phyloP scores from a whole-genome alignment of 2,797 vertebrate genomes.

The Phataginus tricuspis region DNA sequence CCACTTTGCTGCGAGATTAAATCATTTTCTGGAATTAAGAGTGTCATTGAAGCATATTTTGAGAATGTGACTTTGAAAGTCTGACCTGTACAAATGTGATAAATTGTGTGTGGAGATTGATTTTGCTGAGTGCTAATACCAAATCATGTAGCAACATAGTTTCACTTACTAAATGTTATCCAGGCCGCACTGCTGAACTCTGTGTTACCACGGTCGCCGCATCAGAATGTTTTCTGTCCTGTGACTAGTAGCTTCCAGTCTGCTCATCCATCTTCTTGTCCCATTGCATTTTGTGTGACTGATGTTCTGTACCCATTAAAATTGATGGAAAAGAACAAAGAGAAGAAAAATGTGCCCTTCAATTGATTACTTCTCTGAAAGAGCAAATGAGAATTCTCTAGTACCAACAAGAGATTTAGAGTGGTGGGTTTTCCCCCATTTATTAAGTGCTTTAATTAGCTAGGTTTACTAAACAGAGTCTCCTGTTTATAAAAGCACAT shows the following conservation, averaged over 20 bases:
- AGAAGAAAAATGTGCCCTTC: constrained; percentile 88
- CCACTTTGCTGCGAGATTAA: constrained; percentile 72
- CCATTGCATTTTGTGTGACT: constrained; percentile 93
- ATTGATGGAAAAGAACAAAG: constrained; percentile 92
- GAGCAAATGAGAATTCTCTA: constrained; percentile 84
- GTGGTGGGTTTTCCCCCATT: constrained; percentile 61
- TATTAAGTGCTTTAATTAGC: constrained; percentile 75
- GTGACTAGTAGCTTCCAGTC: constrained; percentile 90
- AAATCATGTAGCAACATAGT: constrained; percentile 76
- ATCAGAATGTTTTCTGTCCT: constrained; percentile 89
- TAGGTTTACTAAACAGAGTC: constrained; percentile 68
- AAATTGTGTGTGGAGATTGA: constrained; percentile 80
- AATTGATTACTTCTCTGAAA: constrained; percentile 87
- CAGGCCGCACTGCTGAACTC: constrained; percentile 82
- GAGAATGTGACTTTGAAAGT: constrained; percentile 72
- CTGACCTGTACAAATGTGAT: constrained; percentile 77
- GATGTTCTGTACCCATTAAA: constrained; percentile 95
- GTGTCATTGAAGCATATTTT: constrained; percentile 76
- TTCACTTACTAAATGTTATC: constrained; percentile 85
- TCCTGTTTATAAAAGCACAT: neutral
- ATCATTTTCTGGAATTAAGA: constrained; percentile 79
- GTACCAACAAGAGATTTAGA: constrained; percentile 79
- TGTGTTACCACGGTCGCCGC: constrained; percentile 83
- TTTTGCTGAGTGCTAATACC: constrained; percentile 81
- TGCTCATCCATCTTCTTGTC: constrained; percentile 95